Base-by-base conservation (phyloP, 2,888 invertebrate species). In the Thymelicus lineola region DNA sequence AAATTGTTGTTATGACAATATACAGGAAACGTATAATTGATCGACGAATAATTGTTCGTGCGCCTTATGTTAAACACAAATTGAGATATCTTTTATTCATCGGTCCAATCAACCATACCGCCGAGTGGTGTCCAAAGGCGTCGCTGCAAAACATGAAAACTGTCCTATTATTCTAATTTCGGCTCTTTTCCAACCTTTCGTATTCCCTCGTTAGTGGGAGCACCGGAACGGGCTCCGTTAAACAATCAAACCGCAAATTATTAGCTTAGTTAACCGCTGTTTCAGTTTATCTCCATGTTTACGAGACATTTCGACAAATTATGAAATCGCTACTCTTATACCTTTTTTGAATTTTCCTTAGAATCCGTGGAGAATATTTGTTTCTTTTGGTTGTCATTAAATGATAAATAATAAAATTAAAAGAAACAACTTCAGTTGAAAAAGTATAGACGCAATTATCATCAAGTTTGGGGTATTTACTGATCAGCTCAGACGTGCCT, bases 41-140 rank as follows among this genome's bases (percentile, higher is more conserved):
- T 86, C 82, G 80, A 82, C 84, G 90, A 84, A 88, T 91, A 90
- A 91, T 89, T 83, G 81, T 82, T 81, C 82, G 81, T 79, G 79
- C 76, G 83, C 77, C 79, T 84, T 76, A 78, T 84, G 85, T 89
- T 87, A 85, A 85, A 89, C 85, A 89, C 90, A 93, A 92, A 93
- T 93, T 92, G 91, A 84, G 84, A 79, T 75, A 92, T 93, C 85
- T 93, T 93, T 93, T 91, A 93, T 93, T 92, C 92, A 93, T 88
- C 82, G 80, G 80, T 86, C 90, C 91, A 91, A 91, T 92, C 92
- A 89, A 86, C 87, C 84, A 80, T 77, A 83, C 87, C 87, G 80
- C 85, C 75, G 83, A 90, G 89, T 85, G 86, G 83, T 84, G 85
- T 90, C 85, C 81, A 85, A 82, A 89, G 92, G 92, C 91, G 93